Base-by-base conservation (phyloP, 1,140 invertebrate species). In the Sipha flava region DNA sequence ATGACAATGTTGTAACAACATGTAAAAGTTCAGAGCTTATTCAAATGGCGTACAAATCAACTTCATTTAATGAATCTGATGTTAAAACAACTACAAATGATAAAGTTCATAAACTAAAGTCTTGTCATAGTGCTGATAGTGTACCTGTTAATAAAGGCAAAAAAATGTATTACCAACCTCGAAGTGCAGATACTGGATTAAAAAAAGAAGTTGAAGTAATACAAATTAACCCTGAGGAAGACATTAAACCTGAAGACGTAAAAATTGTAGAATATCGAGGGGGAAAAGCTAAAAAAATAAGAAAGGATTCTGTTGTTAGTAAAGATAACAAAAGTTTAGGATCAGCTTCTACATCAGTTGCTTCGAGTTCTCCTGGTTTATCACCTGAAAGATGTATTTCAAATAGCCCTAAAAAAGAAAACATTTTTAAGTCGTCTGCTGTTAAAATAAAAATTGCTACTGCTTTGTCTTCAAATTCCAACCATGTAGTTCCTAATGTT, bases 221-320 rank as follows among this genome's bases (percentile, higher is more conserved):
- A 23, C 82, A 83, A 82, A 84, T 84, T 49, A 82, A 83, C 29
- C 79, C 80, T 26, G 66, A 82, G 40, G 81, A 81, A n/a, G 82
- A 82, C 54, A 54, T 79, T 45, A 81, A 83, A 80, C 81, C 82
- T 14, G 81, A 82, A n/a, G 83, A 84, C 66, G 81, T 84, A 7
- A 83, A 83, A 31, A 84, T 84, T 80, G 83, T 84, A 14, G 84
- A 84, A 73, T 84, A 84, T 75, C 81, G 83, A 77, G 81, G 82
- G 10, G 83, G 82, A 21, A 83, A 82, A 45, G 80, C 81, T 64
- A 83, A 83, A 47, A 82, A 84, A 66, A 73, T 82, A 59, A 84
- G 82, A 68, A 77, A 40, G 6, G 73, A 77, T 3, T 52, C 21
- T 1, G 40, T 43, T 3, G n/a, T 29, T 18, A 40, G 34, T 59